A percentile compares a stretch with the other conserved stretches of the same genome.
Conservation (phyloP, 2,888 invertebrate species). For the Scaptomyza reducta region DNA sequence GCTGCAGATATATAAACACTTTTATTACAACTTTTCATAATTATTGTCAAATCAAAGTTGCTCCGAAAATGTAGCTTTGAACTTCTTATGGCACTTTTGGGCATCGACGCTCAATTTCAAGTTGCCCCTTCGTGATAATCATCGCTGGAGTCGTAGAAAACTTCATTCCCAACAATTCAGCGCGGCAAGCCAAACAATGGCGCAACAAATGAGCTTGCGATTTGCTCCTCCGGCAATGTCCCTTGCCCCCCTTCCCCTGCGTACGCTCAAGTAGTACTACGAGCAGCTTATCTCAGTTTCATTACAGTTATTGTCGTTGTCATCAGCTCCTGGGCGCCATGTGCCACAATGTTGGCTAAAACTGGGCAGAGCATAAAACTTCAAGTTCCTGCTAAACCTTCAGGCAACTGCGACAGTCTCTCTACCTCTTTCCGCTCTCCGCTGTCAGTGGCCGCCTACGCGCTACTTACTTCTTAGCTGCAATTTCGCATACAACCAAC, state of each 20-base stretch:
- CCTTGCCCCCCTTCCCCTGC: background rate
- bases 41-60: slow-evolving; percentile 39
- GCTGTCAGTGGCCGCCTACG: background rate
- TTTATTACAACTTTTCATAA: slow-evolving; percentile 10
- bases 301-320: slow-evolving; percentile 79
- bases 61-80: slow-evolving; percentile 11
- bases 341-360: slow-evolving; percentile 70
- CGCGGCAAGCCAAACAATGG: slow-evolving; percentile 60
- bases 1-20: background rate
- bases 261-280: slow-evolving; percentile 12
- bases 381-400: slow-evolving; percentile 35
- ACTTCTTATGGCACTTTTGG: slow-evolving; percentile 18
- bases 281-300: slow-evolving; percentile 75
- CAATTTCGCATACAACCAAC: slow-evolving; percentile 48
- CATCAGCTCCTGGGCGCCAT: slow-evolving; percentile 68
- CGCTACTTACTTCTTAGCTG: slow-evolving; percentile 65
- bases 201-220: slow-evolving; percentile 74
- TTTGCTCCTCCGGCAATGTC: slow-evolving; percentile 51
- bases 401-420: slow-evolving; percentile 34
- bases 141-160: slow-evolving; percentile 55
- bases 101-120: slow-evolving; percentile 40
- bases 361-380: slow-evolving; percentile 53
- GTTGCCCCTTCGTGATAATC: slow-evolving; percentile 50
- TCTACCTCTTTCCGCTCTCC: background rate
- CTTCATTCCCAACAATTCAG: slow-evolving; percentile 61